Conservation (phyloP, 2,797 vertebrate genomes). For the Salarias fasciatus region DNA sequence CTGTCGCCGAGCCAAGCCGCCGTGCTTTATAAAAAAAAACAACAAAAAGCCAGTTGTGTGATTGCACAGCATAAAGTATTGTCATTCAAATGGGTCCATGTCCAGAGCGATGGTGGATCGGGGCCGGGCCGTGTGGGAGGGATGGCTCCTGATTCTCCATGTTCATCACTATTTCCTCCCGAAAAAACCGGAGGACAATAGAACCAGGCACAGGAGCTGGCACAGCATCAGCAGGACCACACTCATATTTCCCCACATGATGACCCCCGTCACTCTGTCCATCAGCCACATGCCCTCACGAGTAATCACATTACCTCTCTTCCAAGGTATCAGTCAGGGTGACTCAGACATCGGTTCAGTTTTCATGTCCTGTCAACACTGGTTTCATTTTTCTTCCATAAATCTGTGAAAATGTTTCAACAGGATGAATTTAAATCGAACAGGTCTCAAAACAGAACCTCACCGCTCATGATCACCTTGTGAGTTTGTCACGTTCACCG, state of each 20-base stretch:
- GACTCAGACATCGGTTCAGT: too few species aligned
- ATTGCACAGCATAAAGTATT: slow-evolving; percentile 82
- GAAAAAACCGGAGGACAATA: slow-evolving; percentile 53
- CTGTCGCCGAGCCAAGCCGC: slow-evolving; percentile 57
- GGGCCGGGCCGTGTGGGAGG: slow-evolving; percentile 46
- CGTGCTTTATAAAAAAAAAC: slow-evolving; percentile 76
- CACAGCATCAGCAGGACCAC: slow-evolving; percentile 53
- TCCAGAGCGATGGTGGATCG: slow-evolving; percentile 64
- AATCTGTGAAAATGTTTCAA: too few species aligned
- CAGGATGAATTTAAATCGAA: too few species aligned
- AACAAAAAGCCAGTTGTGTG: slow-evolving; percentile 66
- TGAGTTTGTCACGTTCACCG: too few species aligned
- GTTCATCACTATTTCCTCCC: slow-evolving; percentile 66
- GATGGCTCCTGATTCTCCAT: slow-evolving; percentile 60
- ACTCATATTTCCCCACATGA: neutral
- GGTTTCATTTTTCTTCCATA: too few species aligned
- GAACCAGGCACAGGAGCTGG: neutral
- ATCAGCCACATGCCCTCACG: too few species aligned
- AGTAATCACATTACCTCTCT: too few species aligned
- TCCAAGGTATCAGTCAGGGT: too few species aligned
- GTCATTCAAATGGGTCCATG: slow-evolving; percentile 81
- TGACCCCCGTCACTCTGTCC: too few species aligned
- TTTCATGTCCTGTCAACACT: too few species aligned
- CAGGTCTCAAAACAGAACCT: too few species aligned
- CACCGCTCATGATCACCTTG: too few species aligned